Evolutionary conservation across 2,797 vertebrate species (phyloP), one percentile per base, ranked within the genome.

Genomic region (Fistularia tabacaria): DNA sequence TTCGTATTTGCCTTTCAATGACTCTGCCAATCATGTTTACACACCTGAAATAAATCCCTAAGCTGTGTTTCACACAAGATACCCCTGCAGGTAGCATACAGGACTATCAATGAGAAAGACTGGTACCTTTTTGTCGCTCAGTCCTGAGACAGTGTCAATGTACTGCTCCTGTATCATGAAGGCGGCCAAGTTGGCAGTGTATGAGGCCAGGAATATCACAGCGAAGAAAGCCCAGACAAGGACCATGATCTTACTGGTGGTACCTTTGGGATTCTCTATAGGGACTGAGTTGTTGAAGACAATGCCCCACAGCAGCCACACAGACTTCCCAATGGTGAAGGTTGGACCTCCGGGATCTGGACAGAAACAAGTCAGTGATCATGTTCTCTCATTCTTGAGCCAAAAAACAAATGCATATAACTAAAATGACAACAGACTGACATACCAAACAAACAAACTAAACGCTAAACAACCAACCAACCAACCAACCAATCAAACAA

Each of bases 81-180:
- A 42, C 42, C 56, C 63, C 64, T 49, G 62, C 67, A 74, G 25
- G 25, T 2, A 25, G 25, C 25, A 76, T 69, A 9, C 25, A 10
- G 46, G 49, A 46, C 36, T 6, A 39, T 64, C 42, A 59, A 14
- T 63, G 65, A 53, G 45, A 51, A 3, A 38, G 66, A 54, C 13
- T 8, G 42, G 71, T 76, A 98, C 96, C 95, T 99, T 99, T 78
- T 94, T 95, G 90, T 99, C 96, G 0, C 96, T 98, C 62, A 99
- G 92, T 51, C 96, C 96, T 0, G 96, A 99, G 62, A 99, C 96
- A 0, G 96, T 98, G 85, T 99, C 96, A 0, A 98, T 96, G 84
- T 98, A 99, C 54, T 99, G 95, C 89, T 99, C 96, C 85, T 99
- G 96, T 90, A 99, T 99, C 96, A 99, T 99, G 73, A 99, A 99